These are phyloP conservation scores for Passerina amoena DNA, from an alignment of 2,113 vertebrate species.

Conservation along the genomic window DNA sequence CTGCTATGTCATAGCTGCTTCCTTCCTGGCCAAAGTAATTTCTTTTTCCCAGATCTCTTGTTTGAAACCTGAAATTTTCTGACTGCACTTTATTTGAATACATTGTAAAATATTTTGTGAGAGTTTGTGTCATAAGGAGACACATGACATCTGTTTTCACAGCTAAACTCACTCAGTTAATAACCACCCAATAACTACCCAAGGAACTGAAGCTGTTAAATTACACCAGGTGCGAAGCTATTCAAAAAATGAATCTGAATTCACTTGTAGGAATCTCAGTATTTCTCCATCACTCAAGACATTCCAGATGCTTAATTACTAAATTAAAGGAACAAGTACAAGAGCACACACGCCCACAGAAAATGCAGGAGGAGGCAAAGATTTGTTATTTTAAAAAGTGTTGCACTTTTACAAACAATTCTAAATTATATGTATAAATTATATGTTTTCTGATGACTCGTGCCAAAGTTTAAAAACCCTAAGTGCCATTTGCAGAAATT, in stretches of 20 bases:
- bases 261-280: not conserved
- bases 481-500: not conserved
- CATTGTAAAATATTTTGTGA: not conserved
- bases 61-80: not conserved
- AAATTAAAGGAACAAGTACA: not conserved
- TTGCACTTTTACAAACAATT: not conserved
- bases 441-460: not conserved
- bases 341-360: fast-evolving
- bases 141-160: not conserved
- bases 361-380: not conserved
- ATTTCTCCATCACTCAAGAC: not conserved
- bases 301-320: slow-evolving; percentile 50
- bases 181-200: not conserved
- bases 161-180: not conserved
- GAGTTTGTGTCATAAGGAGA: not conserved
- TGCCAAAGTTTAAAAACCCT: not conserved
- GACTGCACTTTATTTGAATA: not conserved
- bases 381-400: not conserved
- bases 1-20: not conserved
- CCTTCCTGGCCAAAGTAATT: not conserved
- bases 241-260: slow-evolving; percentile 5
- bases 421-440: not conserved
- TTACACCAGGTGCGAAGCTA: slow-evolving; percentile 13
- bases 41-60: not conserved
- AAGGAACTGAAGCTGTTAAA: slow-evolving; percentile 30